Base-by-base conservation (phyloP, 2,797 vertebrate genomes). In the Craterocephalus amniculus region DNA sequence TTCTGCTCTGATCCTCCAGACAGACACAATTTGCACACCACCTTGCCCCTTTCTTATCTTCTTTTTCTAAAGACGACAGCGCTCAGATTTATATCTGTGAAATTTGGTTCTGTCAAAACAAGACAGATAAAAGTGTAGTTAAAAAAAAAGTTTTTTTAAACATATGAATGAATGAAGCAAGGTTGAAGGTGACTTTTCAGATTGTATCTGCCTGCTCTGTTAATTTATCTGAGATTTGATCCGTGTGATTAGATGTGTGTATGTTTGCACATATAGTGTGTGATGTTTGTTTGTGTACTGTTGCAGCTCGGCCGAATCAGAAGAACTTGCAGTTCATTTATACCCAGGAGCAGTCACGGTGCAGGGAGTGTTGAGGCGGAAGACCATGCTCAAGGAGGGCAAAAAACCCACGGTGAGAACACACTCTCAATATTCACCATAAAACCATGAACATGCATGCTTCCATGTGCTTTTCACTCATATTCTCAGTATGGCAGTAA, bases 321-420 rank as follows among this genome's bases (percentile, higher is more conserved):
- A 99, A 88, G 98, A 99, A 88, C 91, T 99, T 60, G 97, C 97
- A 4, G 96, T 99, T 73, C 97, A 99, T 90, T 91, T 99, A 83
- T 99, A 97, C 83, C 97, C 97, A 5, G 98, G 96, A 91, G 96
- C 96, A 8, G 95, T 98, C 80, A 99, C 97, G 22, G 95, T 99
- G 84, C 97, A 99, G 91, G 97, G 98, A 67, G 97, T 99, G 78
- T 89, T 99, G 83, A 96, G 96, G 83, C 94, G 98, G 80, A 99
- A 99, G 92, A 99, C 98, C 24, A 90, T 98, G 79, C 91, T 99
- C 79, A 99, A 99, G 92, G 98, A 99, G 93, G 98, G 97, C 88
- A 99, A 97, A 93, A 99, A 99, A 88, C 97, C 98, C 72, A 98
- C 97, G 71, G 98, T 99, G 93, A 96, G 95, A 85, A 63, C 20